phyloP scores from a whole-genome alignment of 2,113 vertebrate genomes.

The Leiothrix lutea region DNA sequence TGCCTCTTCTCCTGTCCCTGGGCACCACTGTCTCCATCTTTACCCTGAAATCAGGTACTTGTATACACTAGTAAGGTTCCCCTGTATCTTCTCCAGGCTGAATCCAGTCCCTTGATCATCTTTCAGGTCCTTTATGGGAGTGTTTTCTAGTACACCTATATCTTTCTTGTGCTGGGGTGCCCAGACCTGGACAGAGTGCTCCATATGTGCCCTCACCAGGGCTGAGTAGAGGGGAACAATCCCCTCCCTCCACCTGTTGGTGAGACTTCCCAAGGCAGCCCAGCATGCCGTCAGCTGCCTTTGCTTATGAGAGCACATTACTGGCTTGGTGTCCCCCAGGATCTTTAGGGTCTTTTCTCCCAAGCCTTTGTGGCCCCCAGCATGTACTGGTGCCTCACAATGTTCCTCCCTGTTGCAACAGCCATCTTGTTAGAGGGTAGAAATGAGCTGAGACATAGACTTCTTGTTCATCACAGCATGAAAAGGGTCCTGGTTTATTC shows the following conservation, averaged over 20 bases:
- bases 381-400: background rate
- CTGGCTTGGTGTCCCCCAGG: background rate
- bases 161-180: background rate
- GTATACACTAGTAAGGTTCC: background rate
- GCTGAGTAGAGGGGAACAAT: background rate
- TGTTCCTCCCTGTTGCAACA: background rate
- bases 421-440: no score
- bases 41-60: background rate
- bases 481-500: no score
- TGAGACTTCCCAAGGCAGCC: background rate
- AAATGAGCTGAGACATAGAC: no score
- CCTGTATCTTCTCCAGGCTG: background rate
- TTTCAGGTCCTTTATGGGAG: background rate
- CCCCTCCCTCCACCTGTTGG: background rate
- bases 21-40: background rate
- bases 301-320: rapidly evolving
- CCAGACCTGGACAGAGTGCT: background rate
- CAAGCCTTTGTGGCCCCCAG: background rate
- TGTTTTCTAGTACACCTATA: background rate
- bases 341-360: background rate
- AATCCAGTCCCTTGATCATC: background rate
- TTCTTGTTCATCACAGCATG: no score
- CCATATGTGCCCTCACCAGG: background rate
- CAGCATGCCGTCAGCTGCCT: background rate
- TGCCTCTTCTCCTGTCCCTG: background rate